Conservation (phyloP, 2,113 vertebrate genomes). For the Eulemur rufifrons region DNA sequence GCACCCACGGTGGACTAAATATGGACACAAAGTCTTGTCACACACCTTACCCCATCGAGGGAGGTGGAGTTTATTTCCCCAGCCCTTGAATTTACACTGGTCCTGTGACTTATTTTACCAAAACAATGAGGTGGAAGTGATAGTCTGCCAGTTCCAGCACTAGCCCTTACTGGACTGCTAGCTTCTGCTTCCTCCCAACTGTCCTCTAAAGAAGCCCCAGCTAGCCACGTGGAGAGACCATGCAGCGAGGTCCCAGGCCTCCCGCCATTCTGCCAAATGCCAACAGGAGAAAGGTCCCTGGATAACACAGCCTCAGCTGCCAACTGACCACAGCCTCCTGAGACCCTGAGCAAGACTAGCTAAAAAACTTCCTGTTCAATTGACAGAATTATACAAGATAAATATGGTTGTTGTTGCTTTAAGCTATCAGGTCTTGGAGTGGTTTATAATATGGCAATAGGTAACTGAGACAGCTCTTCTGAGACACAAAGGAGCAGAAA, state of each 20-base stretch:
- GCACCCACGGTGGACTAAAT: background rate
- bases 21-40: background rate
- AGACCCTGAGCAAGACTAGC: background rate
- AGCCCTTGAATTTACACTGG: background rate
- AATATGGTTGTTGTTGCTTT: background rate
- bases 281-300: background rate
- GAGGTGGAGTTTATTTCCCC: background rate
- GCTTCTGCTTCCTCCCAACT: background rate
- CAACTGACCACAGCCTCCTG: background rate
- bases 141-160: background rate
- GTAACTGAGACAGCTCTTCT: background rate
- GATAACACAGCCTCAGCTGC: background rate
- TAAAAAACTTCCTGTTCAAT: background rate
- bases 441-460: background rate
- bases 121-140: background rate
- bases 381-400: background rate
- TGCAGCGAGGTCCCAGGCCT: background rate
- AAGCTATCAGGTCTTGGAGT: background rate
- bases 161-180: background rate
- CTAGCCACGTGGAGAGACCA: background rate
- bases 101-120: background rate
- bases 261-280: background rate
- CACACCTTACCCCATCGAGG: rapidly evolving
- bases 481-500: background rate
- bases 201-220: background rate